A percentile compares a stretch with the other conserved stretches of the same genome.
Evolutionary conservation across 1,140 invertebrate genomes (phyloP).

Genomic region (Thaumatotibia leucotreta): DNA sequence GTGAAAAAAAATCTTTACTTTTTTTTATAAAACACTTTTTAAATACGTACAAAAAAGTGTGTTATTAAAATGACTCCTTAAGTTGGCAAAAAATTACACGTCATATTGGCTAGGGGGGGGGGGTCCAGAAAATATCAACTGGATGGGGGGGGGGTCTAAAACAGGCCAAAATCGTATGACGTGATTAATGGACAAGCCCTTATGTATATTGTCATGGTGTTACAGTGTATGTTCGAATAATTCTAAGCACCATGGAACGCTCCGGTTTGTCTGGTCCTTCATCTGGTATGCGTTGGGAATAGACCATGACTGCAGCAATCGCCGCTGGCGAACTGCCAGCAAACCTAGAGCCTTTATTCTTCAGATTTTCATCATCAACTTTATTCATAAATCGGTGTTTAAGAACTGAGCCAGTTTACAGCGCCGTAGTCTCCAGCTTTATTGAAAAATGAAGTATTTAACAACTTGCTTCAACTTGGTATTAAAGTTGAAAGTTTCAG

Average conservation of each 20-base stretch:
- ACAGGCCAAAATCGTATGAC: too few species aligned
- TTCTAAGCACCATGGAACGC: neutral
- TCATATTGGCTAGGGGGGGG: too few species aligned
- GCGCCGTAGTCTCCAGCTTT: neutral
- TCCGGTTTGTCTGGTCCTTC: neutral
- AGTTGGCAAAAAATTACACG: too few species aligned
- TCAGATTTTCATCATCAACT: slow-evolving; percentile 7
- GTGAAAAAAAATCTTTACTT: too few species aligned
- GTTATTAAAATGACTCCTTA: too few species aligned
- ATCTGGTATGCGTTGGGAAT: neutral
- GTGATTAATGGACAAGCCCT: too few species aligned
- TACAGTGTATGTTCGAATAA: too few species aligned
- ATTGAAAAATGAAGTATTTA: slow-evolving; percentile 6
- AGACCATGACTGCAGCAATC: neutral
- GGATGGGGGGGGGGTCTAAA: too few species aligned
- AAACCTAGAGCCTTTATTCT: neutral
- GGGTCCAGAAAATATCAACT: too few species aligned
- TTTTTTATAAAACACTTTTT: too few species aligned
- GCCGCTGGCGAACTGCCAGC: neutral
- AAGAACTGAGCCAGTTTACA: slow-evolving; percentile 4
- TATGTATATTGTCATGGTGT: too few species aligned
- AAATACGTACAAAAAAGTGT: too few species aligned
- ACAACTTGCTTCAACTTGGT: neutral
- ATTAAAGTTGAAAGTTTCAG: neutral
- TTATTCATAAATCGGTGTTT: slow-evolving; percentile 14